Conservation (phyloP, 1,140 invertebrate genomes). For the Scaptomyza hsui region DNA sequence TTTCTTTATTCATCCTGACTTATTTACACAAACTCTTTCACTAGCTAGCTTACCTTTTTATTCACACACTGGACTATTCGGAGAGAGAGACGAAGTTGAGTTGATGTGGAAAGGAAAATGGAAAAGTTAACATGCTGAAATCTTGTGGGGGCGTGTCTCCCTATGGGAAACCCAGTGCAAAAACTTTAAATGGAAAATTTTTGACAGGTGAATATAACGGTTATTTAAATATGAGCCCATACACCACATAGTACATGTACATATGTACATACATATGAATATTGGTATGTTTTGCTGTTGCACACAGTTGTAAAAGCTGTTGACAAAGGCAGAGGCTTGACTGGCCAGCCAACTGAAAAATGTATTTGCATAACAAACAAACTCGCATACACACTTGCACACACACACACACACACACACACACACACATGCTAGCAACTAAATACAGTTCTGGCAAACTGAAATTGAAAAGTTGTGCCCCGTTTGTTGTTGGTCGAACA, state of each 20-base stretch:
- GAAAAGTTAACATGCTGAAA: slow-evolving; percentile 50
- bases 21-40: slow-evolving; percentile 54
- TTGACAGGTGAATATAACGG: slow-evolving; percentile 73
- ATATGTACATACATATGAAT: not conserved
- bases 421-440: slow-evolving; percentile 1
- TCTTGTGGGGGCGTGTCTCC: slow-evolving; percentile 12
- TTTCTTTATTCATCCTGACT: slow-evolving; percentile 45
- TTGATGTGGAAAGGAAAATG: slow-evolving; percentile 69
- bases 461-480: slow-evolving; percentile 38
- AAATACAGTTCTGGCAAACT: slow-evolving; percentile 22
- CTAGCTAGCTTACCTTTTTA: slow-evolving; percentile 60
- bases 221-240: slow-evolving; percentile 68
- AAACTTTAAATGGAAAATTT: slow-evolving; percentile 76
- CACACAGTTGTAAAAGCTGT: slow-evolving; percentile 9
- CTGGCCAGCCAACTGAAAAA: slow-evolving; percentile 17
- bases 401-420: not conserved
- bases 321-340: slow-evolving; percentile 24
- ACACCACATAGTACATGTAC: slow-evolving; percentile 1
- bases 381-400: slow-evolving; percentile 1
- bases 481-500: slow-evolving; percentile 22
- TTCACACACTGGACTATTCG: slow-evolving; percentile 43
- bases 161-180: slow-evolving; percentile 24
- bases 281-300: too few relatives aligned
- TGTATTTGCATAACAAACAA: slow-evolving; percentile 32
- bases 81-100: slow-evolving; percentile 26